A percentile compares a stretch with the other conserved stretches of the same genome.
Conservation (phyloP, 2,113 vertebrate species). For the Sapayoa aenigma region DNA sequence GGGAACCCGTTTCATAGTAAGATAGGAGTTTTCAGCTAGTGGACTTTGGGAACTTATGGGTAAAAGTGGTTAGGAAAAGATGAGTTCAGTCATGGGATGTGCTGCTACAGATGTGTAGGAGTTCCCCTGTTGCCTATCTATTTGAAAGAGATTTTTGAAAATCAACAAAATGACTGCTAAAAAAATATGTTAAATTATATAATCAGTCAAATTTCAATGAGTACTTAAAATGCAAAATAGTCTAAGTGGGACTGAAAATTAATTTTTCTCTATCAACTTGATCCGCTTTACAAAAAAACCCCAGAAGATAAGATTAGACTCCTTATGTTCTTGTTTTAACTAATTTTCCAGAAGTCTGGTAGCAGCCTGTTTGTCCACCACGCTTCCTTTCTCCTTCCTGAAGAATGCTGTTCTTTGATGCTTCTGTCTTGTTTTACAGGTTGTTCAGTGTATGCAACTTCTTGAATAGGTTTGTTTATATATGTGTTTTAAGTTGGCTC, state of each 20-base stretch:
- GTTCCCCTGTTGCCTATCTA: neutral
- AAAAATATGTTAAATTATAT: neutral
- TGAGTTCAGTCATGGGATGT: neutral
- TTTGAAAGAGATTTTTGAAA: neutral
- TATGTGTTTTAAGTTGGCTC: fast-evolving
- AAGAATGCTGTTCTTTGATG: neutral
- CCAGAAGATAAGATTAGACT: neutral
- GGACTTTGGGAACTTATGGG: neutral
- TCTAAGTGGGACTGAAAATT: neutral
- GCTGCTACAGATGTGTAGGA: neutral
- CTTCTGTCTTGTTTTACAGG: neutral
- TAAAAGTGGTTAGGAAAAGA: neutral
- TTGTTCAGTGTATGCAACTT: neutral
- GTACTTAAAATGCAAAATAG: neutral
- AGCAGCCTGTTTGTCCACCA: neutral
- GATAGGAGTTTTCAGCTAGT: neutral
- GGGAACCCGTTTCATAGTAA: neutral
- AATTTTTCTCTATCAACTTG: neutral
- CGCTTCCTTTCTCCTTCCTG: neutral
- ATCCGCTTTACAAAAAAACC: neutral
- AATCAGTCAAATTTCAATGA: neutral
- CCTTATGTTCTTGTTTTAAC: neutral
- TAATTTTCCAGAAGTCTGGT: neutral
- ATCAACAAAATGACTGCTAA: neutral
- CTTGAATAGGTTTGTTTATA: neutral